phyloP scores from a whole-genome alignment of 2,888 invertebrate genomes.

The Acleris literana region DNA sequence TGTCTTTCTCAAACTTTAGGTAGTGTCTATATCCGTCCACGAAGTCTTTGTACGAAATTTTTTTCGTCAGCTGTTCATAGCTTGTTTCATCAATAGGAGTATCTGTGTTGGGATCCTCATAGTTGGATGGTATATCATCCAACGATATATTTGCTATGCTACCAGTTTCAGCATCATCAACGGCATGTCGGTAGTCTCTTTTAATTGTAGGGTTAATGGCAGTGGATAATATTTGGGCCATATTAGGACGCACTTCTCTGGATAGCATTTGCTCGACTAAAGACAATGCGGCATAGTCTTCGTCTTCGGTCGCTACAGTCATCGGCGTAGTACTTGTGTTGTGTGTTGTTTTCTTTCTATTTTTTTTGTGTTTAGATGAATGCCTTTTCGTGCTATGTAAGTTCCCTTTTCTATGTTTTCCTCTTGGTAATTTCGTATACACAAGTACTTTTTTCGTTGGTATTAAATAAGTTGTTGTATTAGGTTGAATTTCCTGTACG shows the following conservation, averaged over 20 bases:
- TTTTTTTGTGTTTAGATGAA: constrained; percentile 19
- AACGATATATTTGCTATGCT: too few species aligned
- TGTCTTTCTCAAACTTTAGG: constrained; percentile 64
- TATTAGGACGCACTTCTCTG: constrained; percentile 56
- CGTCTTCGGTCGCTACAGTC: constrained; percentile 43
- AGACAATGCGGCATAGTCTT: constrained; percentile 58
- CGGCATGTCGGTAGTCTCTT: constrained; percentile 31
- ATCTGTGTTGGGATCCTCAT: constrained; percentile 12
- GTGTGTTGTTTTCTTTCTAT: constrained; percentile 1
- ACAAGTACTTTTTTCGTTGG: too few species aligned
- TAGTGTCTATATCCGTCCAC: constrained; percentile 72
- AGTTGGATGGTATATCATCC: not conserved
- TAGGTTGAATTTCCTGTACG: too few species aligned
- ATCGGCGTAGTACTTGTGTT: constrained; percentile 21
- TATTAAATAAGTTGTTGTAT: too few species aligned
- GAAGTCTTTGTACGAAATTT: constrained; percentile 65
- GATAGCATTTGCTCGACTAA: constrained; percentile 57
- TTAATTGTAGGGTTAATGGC: constrained; percentile 28
- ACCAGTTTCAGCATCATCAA: too few species aligned
- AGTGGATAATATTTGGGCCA: constrained; percentile 50
- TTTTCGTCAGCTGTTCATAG: constrained; percentile 55
- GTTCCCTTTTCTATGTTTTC: constrained; percentile 7
- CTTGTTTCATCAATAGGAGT: constrained; percentile 44
- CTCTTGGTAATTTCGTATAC: too few species aligned
- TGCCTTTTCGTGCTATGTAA: too few species aligned